These are phyloP conservation scores for Sparus aurata DNA, from an alignment of 2,797 vertebrate species.

Conservation along the genomic window DNA sequence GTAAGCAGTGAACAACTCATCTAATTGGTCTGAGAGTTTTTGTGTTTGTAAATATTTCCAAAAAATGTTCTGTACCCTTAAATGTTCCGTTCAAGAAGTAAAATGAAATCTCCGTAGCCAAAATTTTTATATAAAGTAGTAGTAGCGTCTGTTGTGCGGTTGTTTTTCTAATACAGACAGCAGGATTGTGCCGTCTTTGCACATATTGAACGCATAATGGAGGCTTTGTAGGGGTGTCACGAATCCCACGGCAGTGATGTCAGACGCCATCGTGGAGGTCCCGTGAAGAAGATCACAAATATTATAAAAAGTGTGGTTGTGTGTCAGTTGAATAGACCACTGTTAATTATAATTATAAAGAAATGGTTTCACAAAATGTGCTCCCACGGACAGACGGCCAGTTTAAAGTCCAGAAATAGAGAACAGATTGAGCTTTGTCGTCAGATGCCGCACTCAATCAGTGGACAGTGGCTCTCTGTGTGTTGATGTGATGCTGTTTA, in stretches of 20 bases:
- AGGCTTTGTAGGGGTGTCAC: conserved; percentile 21
- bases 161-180: conserved; percentile 1
- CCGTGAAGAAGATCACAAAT: conserved; percentile 20
- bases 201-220: conserved; percentile 25
- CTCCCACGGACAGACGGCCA: background rate
- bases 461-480: conserved; percentile 32
- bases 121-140: too few species aligned
- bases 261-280: background rate
- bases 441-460: background rate
- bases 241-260: conserved; percentile 16
- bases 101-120: too few species aligned
- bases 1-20: too few species aligned
- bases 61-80: too few species aligned
- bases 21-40: too few species aligned
- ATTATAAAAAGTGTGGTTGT: conserved; percentile 39
- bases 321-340: conserved; percentile 15
- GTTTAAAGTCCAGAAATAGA: conserved; percentile 21
- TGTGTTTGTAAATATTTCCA: too few species aligned
- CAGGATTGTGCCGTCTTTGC: background rate
- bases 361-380: conserved; percentile 1
- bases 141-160: background rate
- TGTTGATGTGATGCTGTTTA: conserved; percentile 29
- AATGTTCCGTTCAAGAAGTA: too few species aligned
- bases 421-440: conserved; percentile 44
- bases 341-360: conserved; percentile 16